Conservation (phyloP, 2,113 vertebrate genomes). For the Mus musculus region GRCm39 chr3:55570501-55571000, state of each 20-base stretch:
- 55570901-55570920: not conserved
- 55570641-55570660: not conserved
- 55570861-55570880: too few relatives aligned
- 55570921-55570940: not conserved
- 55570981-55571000: not conserved
- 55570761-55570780: not conserved
- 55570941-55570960: not conserved
- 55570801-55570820: not conserved
- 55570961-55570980: too few relatives aligned
- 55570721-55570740: not conserved
- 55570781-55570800: not conserved
- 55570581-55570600: not conserved
- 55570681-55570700: not conserved
- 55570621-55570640: not conserved
- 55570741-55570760: not conserved
- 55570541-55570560: not conserved
- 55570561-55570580: not conserved
- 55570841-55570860: not conserved
- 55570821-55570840: not conserved
- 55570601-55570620: not conserved
- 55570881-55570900: not conserved
- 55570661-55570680: not conserved
- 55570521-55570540: not conserved
- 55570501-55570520: not conserved
- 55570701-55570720: not conserved